A percentile compares a stretch with the other conserved stretches of the same genome.
These are phyloP conservation scores for Acronicta alni DNA, from an alignment of 2,888 invertebrate genomes.

Conservation along the genomic window DNA sequence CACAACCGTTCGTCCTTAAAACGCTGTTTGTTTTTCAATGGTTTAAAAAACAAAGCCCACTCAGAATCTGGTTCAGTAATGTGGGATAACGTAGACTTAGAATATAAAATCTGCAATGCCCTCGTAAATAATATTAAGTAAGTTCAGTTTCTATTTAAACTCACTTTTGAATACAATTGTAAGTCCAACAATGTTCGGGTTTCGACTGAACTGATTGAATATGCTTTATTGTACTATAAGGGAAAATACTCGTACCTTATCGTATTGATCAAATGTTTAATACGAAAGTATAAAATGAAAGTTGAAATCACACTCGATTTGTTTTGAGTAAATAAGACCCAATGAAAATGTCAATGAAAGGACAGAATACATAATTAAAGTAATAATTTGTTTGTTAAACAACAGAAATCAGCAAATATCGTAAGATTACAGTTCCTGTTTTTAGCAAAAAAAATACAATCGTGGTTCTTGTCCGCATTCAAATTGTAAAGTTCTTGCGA, in stretches of 20 bases:
- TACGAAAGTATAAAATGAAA: neutral
- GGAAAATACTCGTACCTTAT: neutral
- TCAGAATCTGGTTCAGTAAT: conserved; percentile 41
- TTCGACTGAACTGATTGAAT: neutral
- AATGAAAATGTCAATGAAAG: conserved; percentile 46
- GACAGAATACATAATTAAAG: conserved; percentile 28
- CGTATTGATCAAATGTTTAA: too few relatives aligned
- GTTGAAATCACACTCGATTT: conserved; percentile 7
- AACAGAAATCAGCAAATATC: conserved; percentile 38
- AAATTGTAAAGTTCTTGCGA: conserved; percentile 36
- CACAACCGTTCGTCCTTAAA: conserved; percentile 68
- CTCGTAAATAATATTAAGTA: conserved; percentile 50
- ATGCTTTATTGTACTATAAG: too few relatives aligned
- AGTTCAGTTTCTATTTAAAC: conserved; percentile 29
- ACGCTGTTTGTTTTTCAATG: conserved; percentile 76
- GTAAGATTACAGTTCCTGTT: conserved; percentile 50
- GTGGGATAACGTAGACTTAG: conserved; percentile 33
- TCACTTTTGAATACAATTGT: conserved; percentile 14
- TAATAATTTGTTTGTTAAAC: conserved; percentile 40
- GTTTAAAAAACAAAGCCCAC: conserved; percentile 52
- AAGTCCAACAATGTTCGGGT: conserved; percentile 9
- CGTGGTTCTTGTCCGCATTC: conserved; percentile 43
- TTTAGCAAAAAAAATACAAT: conserved; percentile 36
- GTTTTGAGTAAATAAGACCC: conserved; percentile 38
- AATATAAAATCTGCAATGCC: conserved; percentile 33